Conservation (phyloP, 1,140 invertebrate genomes). For the Drosophila rhopaloa region DNA sequence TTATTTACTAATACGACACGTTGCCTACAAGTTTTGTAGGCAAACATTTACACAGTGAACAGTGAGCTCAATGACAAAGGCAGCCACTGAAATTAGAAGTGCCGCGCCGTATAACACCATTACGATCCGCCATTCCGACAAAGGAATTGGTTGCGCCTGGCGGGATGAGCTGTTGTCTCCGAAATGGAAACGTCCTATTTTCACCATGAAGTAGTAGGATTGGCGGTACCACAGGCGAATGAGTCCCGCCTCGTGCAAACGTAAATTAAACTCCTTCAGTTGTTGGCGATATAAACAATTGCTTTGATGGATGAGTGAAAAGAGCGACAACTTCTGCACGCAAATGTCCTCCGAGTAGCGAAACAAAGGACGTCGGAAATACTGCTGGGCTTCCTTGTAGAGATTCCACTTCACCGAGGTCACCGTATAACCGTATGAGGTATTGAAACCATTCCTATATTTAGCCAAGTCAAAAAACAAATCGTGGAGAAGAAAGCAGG, state of each 20-base stretch:
- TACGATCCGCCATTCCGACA: constrained; percentile 14
- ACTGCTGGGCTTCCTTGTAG: constrained; percentile 14
- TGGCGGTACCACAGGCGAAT: background rate
- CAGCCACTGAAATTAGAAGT: background rate
- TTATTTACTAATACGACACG: constrained; percentile 2
- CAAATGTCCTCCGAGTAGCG: constrained; percentile 45
- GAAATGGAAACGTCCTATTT: constrained; percentile 2
- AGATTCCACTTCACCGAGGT: constrained; percentile 12
- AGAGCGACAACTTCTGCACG: background rate
- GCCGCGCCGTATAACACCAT: constrained; percentile 9
- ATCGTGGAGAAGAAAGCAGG: constrained; percentile 35
- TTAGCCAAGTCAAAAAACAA: background rate
- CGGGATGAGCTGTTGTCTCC: constrained; percentile 17
- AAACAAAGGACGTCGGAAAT: constrained; percentile 41
- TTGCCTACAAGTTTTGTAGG: constrained; percentile 13
- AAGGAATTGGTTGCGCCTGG: constrained; percentile 3
- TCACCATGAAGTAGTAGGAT: constrained; percentile 35
- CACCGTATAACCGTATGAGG: constrained; percentile 38
- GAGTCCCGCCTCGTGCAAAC: constrained; percentile 17
- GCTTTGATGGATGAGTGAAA: constrained; percentile 13
- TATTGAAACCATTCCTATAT: constrained; percentile 30
- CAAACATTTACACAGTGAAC: constrained; percentile 49
- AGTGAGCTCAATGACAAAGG: constrained; percentile 34
- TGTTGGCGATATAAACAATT: constrained; percentile 33
- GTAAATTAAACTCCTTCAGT: background rate